These are phyloP conservation scores for Oxygymnocypris stewartii DNA, from an alignment of 2,113 vertebrate species.

Conservation along the genomic window DNA sequence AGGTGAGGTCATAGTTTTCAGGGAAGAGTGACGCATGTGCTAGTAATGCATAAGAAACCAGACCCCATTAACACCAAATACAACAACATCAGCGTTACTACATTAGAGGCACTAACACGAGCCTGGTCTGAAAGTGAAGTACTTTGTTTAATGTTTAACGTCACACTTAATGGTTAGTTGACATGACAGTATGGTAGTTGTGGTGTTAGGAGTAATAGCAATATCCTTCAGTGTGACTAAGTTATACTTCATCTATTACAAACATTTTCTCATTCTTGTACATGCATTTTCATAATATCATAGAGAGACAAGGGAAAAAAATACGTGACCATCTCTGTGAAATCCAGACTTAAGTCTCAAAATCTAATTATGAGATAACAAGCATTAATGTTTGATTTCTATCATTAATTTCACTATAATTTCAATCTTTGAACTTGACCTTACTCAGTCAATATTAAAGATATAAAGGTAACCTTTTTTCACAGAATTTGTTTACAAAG, in stretches of 20 bases:
- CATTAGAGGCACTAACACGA: neutral
- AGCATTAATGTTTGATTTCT: too few relatives aligned
- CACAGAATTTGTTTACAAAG: too few relatives aligned
- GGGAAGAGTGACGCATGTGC: slow-evolving; percentile 20
- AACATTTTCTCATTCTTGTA: neutral
- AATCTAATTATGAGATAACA: too few relatives aligned
- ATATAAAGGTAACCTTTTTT: too few relatives aligned
- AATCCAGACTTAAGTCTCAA: too few relatives aligned
- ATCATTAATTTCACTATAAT: too few relatives aligned
- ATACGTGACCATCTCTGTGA: too few relatives aligned
- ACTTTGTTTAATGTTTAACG: too few relatives aligned
- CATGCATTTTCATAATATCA: neutral
- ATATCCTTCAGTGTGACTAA: neutral
- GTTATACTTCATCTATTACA: neutral
- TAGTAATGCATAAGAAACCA: slow-evolving; percentile 14
- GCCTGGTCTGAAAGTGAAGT: neutral
- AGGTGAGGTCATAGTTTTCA: slow-evolving; percentile 32
- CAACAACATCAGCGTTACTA: neutral
- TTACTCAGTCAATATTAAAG: too few relatives aligned
- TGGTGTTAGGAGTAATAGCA: neutral
- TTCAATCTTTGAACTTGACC: too few relatives aligned
- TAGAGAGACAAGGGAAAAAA: neutral
- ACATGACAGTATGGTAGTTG: neutral
- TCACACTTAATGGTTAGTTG: neutral
- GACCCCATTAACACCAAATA: neutral